A percentile compares a stretch with the other conserved stretches of the same genome.
Evolutionary conservation across 2,797 vertebrate genomes (phyloP).

Genomic region (Gallinago stenura): DNA sequence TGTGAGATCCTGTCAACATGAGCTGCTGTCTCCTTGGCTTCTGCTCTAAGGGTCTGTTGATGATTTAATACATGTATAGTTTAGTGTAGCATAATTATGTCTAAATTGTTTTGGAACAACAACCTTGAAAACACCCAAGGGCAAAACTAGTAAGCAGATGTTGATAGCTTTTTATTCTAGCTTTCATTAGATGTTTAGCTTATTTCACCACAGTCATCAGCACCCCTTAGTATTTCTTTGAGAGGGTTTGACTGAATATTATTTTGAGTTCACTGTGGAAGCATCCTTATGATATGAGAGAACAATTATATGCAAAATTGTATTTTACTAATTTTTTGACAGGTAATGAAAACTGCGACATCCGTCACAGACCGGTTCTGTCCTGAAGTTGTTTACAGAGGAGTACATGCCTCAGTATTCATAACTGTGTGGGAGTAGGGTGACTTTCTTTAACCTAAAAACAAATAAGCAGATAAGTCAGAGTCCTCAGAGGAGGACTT

Average conservation of each 20-base stretch:
- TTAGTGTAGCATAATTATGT: background rate
- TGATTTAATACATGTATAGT: background rate
- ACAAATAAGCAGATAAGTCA: no score
- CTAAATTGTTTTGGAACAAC: background rate
- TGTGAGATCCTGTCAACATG: background rate
- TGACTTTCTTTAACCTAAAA: background rate
- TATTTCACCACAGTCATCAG: background rate
- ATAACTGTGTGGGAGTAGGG: fast-evolving
- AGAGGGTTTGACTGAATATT: background rate
- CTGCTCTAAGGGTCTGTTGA: background rate
- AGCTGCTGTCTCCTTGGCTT: background rate
- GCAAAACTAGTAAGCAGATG: background rate
- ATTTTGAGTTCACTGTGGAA: background rate
- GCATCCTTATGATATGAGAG: background rate
- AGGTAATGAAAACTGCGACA: background rate
- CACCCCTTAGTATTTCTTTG: background rate
- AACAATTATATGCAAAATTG: background rate
- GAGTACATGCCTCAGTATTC: background rate
- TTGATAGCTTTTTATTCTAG: background rate
- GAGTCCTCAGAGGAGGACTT: background rate
- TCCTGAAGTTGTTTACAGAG: background rate
- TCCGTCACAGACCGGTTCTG: background rate
- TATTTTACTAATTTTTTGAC: background rate
- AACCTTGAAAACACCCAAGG: background rate
- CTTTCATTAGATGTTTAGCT: background rate